Conservation (phyloP, 2,113 vertebrate species). For the Prietella phreatophila region DNA sequence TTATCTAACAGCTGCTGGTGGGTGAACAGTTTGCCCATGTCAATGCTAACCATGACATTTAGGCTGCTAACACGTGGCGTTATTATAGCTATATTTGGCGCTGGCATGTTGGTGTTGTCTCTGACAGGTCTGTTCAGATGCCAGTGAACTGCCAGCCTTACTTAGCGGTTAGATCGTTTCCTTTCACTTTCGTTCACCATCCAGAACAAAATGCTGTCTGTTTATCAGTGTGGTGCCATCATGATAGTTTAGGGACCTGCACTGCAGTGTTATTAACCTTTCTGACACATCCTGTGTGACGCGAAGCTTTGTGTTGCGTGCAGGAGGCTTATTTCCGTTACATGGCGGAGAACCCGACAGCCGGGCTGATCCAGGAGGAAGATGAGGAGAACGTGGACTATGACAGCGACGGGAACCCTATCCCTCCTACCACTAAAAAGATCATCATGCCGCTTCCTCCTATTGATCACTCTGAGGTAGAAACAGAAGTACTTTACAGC, state of each 20-base stretch:
- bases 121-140: background rate
- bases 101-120: background rate
- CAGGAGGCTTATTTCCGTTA: conserved; percentile 99
- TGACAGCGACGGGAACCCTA: conserved; percentile 97
- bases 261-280: background rate
- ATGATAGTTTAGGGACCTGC: background rate
- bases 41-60: background rate
- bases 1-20: background rate
- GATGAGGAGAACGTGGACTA: conserved; percentile 96
- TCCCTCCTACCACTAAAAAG: conserved; percentile 84
- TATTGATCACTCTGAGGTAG: conserved; percentile 95
- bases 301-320: conserved; percentile 68
- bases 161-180: background rate
- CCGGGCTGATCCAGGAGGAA: conserved; percentile 90
- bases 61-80: background rate
- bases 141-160: background rate
- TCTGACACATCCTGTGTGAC: conserved; percentile 49
- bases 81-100: background rate
- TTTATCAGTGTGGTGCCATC: background rate
- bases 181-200: background rate
- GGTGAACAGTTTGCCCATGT: background rate
- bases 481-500: background rate
- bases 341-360: conserved; percentile 98
- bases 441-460: conserved; percentile 94
- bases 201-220: background rate